Base-by-base conservation (phyloP, 2,113 vertebrate species). In the Brevimyrus niger region DNA sequence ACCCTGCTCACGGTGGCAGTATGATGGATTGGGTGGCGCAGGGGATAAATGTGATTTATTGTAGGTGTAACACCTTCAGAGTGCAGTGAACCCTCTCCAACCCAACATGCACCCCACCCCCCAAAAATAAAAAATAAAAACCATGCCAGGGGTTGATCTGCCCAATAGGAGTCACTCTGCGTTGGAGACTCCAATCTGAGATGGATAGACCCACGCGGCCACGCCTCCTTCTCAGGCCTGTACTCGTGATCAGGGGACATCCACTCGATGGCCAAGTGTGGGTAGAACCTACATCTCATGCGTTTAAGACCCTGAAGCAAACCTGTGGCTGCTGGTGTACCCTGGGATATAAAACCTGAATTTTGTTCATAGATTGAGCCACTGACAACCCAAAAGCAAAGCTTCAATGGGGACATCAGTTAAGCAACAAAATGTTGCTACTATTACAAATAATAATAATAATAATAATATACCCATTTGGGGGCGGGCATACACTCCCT, bases 11-110 rank as follows among this genome's bases (percentile, higher is more conserved):
- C 51, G 11, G 58, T 73, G 86, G 86, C 87, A 69, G 46, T 27
- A 51, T 91, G 90, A 91, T 92, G 89, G 89, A 92, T 92, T 83
- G 42, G 76, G 46, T 87, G 86, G 55, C 88, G 44, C 42, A 47
- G 23, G 17, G 76, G 85, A 91, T 88, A 89, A 58, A 80, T 87
- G 31, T 87, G 89, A 90, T 90, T 87, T 87, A 90, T 90, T 85
- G 85, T n/a, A 23, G 85, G 47, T 80, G 55, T 31, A 73, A 53
- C 65, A 90, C 85, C 89, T 87, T 87, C 58, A 48, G 76, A 84
- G 73, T 53, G 65, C 47, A 82, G 17, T 38, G 65, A 48, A 44
- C 15, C 21, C 55, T 53, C 53, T 5, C 15, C 31, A 10, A 1
- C 31, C 55, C 8, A 21, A 55, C 50, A 87, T 38, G 87, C 53